Evolutionary conservation across 1,140 invertebrate species (phyloP).

Genomic region (Stenopsyche tienmushanensis): DNA sequence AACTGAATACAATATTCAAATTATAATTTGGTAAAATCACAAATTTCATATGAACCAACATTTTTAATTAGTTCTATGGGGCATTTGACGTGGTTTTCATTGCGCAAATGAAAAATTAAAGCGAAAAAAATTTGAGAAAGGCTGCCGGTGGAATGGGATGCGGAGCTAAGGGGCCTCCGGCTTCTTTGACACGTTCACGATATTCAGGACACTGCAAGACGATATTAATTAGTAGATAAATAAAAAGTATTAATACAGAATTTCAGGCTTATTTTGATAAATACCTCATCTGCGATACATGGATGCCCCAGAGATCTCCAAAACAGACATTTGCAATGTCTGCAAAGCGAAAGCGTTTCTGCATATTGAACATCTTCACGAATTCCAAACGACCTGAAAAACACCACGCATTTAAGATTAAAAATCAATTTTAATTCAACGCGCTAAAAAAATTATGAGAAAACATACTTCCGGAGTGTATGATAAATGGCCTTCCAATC

Average conservation of each 20-base stretch:
- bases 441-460: not conserved
- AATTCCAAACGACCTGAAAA: constrained; percentile 78
- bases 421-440: not conserved
- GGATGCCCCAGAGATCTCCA: constrained; percentile 93
- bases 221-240: not conserved
- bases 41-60: too few species aligned
- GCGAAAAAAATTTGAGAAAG: constrained; percentile 89
- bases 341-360: constrained; percentile 91
- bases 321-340: constrained; percentile 93
- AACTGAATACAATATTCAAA: too few species aligned
- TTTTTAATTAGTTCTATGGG: too few species aligned
- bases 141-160: constrained; percentile 84
- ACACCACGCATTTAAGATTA: constrained; percentile 3
- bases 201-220: constrained; percentile 69
- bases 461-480: constrained; percentile 67
- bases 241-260: not conserved
- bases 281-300: constrained; percentile 76
- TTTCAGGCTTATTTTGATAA: not conserved
- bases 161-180: constrained; percentile 75
- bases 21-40: too few species aligned
- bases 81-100: too few species aligned
- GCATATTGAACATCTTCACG: constrained; percentile 87
- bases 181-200: constrained; percentile 73
- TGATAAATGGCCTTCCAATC: constrained; percentile 77
- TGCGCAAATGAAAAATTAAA: too few species aligned